phyloP scores from a whole-genome alignment of 2,113 vertebrate species.

The Rallus limicola region DNA sequence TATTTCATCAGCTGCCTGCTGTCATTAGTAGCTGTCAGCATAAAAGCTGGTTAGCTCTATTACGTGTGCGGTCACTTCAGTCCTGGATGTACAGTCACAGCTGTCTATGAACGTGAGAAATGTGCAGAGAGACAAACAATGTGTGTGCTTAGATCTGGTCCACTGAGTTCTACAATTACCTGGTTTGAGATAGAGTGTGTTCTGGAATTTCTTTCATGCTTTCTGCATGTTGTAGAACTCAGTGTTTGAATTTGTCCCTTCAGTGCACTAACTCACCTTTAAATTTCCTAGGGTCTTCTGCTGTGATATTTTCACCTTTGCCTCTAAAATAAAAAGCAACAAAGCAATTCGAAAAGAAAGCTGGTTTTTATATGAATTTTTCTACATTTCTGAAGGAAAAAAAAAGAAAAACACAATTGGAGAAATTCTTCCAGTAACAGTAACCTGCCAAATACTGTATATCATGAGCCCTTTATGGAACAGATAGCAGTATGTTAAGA shows the following conservation, averaged over 20 bases:
- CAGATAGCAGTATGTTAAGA: background rate
- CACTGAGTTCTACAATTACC: background rate
- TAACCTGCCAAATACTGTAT: background rate
- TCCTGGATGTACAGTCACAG: background rate
- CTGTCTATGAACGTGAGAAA: background rate
- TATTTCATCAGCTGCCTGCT: background rate
- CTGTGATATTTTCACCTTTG: background rate
- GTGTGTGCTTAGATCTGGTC: background rate
- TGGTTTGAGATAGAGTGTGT: background rate
- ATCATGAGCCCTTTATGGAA: background rate
- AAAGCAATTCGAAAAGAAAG: background rate
- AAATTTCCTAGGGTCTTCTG: background rate
- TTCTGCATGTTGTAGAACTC: background rate
- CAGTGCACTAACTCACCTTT: background rate
- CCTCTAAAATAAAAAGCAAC: background rate
- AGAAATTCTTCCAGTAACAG: background rate
- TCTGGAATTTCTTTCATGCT: background rate
- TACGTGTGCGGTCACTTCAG: background rate
- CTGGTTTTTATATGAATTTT: background rate
- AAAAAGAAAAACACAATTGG: background rate
- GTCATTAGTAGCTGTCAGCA: background rate
- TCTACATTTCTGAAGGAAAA: background rate
- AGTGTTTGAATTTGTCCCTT: background rate
- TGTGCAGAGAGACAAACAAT: background rate
- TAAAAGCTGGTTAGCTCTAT: background rate